Base-by-base conservation (phyloP, 2,797 vertebrate species). In the Onychomys torridus region DNA sequence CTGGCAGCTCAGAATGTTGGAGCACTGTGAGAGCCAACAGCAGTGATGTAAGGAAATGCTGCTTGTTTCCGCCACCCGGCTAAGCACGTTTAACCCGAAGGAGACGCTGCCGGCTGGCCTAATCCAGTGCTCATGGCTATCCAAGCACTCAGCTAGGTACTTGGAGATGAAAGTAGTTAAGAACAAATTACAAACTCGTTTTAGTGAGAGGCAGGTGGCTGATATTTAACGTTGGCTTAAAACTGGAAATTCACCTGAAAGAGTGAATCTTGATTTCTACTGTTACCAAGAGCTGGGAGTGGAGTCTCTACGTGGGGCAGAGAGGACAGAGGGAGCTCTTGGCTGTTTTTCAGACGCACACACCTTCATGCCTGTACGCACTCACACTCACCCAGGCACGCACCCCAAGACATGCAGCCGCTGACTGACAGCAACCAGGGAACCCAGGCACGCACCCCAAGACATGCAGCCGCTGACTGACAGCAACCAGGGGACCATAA, bases 161-260 rank as follows among this genome's bases (percentile, higher is more conserved):
- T 67, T 29, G 52, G 55, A 89, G 71, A 32, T 34, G 46, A 92
- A 32, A 95, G n/a, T 6, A 40, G 77, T 34, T 37, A 78, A 63
- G 27, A 84, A 69, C 10, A 49, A 29, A 88, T 32, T 21, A 94
- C 8, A 57, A 85, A 77, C 40, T 93, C 79, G 40, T 89, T 89
- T 93, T 61, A 88, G 37, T 40, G 95, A 94, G 52, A 95, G 49
- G 61, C 19, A 79, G 63, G 88, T 10, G 32, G 52, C 32, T 86
- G 4, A 2, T 76, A 78, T 96, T 87, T 75, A 89, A 77, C 14
- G 8, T 77, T 75, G 89, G 40, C 34, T 81, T 93, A 88, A 91
- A 93, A 93, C 65, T 57, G 23, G 17, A 87, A 88, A 78, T 95
- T 94, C 69, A 93, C 27, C 29, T 92, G 81, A 55, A 93, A 82